These are phyloP conservation scores for Saccostrea cuccullata DNA, from an alignment of 1,140 invertebrate genomes.

Conservation along the genomic window DNA sequence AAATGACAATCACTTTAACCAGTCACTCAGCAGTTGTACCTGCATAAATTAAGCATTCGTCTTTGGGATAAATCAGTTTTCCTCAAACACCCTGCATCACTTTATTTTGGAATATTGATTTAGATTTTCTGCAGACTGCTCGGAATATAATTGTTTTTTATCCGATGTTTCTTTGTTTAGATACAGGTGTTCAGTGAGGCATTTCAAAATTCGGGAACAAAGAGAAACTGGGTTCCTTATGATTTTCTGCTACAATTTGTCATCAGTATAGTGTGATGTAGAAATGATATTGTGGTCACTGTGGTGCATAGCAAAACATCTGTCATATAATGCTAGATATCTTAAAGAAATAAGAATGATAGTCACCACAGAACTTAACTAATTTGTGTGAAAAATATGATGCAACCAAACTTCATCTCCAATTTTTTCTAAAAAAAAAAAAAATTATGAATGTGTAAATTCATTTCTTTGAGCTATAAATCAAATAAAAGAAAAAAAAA, in stretches of 20 bases:
- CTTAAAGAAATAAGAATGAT: too few relatives aligned
- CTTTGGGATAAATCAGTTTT: conserved; percentile 28
- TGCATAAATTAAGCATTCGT: conserved; percentile 31
- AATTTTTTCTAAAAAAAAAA: too few relatives aligned
- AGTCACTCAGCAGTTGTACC: conserved; percentile 10
- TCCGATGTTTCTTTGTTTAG: conserved; percentile 28
- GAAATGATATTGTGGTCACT: not conserved
- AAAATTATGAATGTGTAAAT: too few relatives aligned
- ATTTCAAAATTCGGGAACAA: conserved; percentile 26
- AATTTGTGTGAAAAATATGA: too few relatives aligned
- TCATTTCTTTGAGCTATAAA: too few relatives aligned
- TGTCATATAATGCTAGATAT: too few relatives aligned
- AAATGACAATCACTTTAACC: conserved; percentile 36
- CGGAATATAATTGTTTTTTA: conserved; percentile 23
- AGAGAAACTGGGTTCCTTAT: not conserved
- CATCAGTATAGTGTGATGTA: not conserved
- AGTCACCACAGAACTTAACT: too few relatives aligned
- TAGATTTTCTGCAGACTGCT: conserved; percentile 9
- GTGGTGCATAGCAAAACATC: too few relatives aligned
- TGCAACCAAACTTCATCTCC: too few relatives aligned
- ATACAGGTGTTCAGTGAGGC: conserved; percentile 2
- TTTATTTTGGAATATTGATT: conserved; percentile 38
- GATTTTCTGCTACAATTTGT: not conserved
- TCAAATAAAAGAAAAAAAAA: too few relatives aligned
- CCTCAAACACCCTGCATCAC: conserved; percentile 20